A percentile compares a stretch with the other conserved stretches of the same genome.
Conservation (phyloP, 2,113 vertebrate species). For the Hypanus sabinus region DNA sequence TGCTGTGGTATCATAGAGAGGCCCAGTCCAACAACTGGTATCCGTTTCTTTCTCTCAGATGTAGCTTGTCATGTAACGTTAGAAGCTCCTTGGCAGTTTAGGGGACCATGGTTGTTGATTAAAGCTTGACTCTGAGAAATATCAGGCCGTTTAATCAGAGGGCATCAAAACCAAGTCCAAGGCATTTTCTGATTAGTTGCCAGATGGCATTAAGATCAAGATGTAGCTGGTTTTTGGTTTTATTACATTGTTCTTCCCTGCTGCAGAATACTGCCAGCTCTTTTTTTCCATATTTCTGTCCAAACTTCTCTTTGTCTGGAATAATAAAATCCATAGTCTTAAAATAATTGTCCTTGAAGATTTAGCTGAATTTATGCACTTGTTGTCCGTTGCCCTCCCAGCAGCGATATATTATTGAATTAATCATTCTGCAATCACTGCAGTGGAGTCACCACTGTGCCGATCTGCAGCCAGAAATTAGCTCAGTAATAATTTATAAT, state of each 20-base stretch:
- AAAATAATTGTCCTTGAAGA: neutral
- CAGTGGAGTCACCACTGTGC: neutral
- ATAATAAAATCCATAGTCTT: neutral
- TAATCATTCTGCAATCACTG: constrained; percentile 1
- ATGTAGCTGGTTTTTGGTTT: neutral
- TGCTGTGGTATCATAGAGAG: too few species aligned
- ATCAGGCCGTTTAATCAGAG: neutral
- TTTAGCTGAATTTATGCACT: neutral
- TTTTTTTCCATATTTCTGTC: neutral
- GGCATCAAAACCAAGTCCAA: neutral
- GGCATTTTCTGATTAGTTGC: neutral
- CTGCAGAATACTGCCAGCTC: neutral
- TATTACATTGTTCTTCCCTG: neutral
- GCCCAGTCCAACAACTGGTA: too few species aligned
- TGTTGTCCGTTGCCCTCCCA: neutral
- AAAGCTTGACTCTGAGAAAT: neutral
- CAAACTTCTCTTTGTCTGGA: neutral
- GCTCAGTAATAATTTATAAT: neutral
- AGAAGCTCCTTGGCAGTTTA: too few species aligned
- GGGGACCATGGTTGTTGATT: neutral
- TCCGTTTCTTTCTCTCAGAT: too few species aligned
- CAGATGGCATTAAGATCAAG: neutral
- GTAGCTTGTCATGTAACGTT: too few species aligned
- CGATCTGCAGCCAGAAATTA: neutral
- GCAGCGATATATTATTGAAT: neutral